phyloP scores from a whole-genome alignment of 1,140 invertebrate species.

The Drosophila miranda region DNA sequence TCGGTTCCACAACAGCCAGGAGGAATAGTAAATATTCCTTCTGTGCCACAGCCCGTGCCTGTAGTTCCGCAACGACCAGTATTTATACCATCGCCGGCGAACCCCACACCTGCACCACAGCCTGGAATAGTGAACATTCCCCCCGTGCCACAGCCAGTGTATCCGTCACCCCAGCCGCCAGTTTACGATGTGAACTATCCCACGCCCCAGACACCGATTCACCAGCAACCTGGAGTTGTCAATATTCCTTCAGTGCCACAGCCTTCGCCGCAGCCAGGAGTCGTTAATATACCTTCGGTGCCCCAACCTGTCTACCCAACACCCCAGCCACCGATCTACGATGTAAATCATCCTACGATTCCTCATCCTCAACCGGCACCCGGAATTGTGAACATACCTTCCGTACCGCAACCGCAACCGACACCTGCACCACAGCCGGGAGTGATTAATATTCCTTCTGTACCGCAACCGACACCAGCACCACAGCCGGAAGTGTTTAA shows the following conservation, averaged over 20 bases:
- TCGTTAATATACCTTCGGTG: conserved; percentile 65
- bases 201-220: conserved; percentile 1
- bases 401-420: not conserved
- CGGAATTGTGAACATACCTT: conserved; percentile 85
- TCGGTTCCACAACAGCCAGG: conserved; percentile 25
- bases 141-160: conserved; percentile 17
- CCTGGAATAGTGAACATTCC: conserved; percentile 86
- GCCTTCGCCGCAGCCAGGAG: conserved; percentile 62
- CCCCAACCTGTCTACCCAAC: conserved; percentile 83
- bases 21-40: conserved; percentile 46
- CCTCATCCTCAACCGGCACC: conserved; percentile 11
- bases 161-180: conserved; percentile 12
- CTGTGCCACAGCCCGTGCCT: conserved; percentile 23
- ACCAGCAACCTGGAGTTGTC: conserved; percentile 29
- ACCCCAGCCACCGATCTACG: conserved; percentile 12
- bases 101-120: conserved; percentile 46
- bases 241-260: conserved; percentile 45
- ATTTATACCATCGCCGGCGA: conserved; percentile 6
- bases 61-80: conserved; percentile 16
- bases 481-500: conserved; percentile 44
- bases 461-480: conserved; percentile 11
- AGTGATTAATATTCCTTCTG: conserved; percentile 51
- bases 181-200: conserved; percentile 82
- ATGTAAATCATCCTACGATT: conserved; percentile 83
- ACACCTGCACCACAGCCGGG: conserved; percentile 32